These are phyloP conservation scores for Arnoldichthys spilopterus DNA, from an alignment of 2,797 vertebrate species.

Conservation along the genomic window DNA sequence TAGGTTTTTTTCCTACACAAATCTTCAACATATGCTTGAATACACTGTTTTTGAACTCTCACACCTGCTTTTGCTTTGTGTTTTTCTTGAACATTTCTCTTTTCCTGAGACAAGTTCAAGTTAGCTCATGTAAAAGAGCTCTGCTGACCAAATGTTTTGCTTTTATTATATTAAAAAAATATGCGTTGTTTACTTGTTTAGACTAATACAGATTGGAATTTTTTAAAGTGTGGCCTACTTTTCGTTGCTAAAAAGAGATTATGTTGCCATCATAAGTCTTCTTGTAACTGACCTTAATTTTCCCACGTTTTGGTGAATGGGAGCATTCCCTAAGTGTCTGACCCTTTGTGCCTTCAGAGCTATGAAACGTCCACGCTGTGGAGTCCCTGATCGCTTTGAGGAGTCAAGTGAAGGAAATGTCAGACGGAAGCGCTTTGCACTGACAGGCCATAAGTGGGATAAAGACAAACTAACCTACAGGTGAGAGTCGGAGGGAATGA, in stretches of 20 bases:
- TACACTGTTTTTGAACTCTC: no score
- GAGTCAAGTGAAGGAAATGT: conserved; percentile 72
- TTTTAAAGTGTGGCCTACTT: neutral
- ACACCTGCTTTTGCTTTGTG: neutral
- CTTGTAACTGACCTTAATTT: neutral
- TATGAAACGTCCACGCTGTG: conserved; percentile 92
- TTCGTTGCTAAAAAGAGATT: neutral
- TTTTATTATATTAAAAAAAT: neutral
- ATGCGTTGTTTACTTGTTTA: neutral
- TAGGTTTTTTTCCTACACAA: neutral
- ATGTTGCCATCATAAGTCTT: neutral
- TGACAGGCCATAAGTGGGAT: conserved; percentile 79
- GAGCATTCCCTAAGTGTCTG: conserved; percentile 9
- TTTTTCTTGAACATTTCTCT: neutral
- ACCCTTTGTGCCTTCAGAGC: conserved; percentile 74
- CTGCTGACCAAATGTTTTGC: neutral
- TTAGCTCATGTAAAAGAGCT: neutral
- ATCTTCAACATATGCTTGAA: neutral
- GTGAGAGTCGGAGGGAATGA: conserved; percentile 56
- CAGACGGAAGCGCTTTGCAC: conserved; percentile 84
- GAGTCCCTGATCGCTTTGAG: conserved; percentile 86
- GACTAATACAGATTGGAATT: neutral
- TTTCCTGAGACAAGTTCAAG: neutral
- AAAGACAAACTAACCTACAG: conserved; percentile 78
- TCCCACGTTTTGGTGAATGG: conserved; percentile 24